These are phyloP conservation scores for Ctenoplectra terminalis DNA, from an alignment of 1,140 invertebrate species.

Conservation along the genomic window DNA sequence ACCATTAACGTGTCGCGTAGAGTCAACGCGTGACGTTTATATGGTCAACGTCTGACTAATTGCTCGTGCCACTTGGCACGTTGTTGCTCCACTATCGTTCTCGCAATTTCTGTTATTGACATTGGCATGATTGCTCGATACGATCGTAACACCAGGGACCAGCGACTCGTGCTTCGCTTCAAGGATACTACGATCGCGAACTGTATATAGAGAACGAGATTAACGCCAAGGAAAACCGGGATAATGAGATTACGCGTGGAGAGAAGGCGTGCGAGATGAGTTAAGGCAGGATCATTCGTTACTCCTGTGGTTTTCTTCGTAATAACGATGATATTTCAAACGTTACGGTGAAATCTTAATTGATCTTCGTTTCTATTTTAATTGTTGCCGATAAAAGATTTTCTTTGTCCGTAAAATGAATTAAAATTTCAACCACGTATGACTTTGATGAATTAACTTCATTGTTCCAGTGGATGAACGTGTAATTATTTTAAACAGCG, in stretches of 20 bases:
- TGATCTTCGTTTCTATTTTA: not conserved
- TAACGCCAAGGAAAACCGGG: constrained; percentile 63
- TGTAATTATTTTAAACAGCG: not conserved
- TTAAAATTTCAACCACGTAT: not conserved
- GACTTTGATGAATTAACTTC: not conserved
- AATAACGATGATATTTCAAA: too few relatives aligned
- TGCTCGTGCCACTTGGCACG: not conserved
- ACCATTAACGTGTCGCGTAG: not conserved
- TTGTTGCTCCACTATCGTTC: not conserved
- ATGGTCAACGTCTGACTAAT: not conserved
- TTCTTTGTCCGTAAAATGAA: not conserved
- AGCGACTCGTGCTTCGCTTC: constrained; percentile 28
- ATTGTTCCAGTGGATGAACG: too few relatives aligned
- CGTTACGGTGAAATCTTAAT: not conserved
- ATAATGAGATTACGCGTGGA: constrained; percentile 48
- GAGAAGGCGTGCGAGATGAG: constrained; percentile 18
- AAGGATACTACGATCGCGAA: constrained; percentile 49
- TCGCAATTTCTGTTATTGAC: constrained; percentile 53
- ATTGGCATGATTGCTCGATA: constrained; percentile 52
- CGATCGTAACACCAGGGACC: constrained; percentile 31
- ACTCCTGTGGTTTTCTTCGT: not conserved
- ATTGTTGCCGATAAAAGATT: not conserved
- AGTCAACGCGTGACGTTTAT: not conserved
- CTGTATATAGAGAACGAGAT: constrained; percentile 54
- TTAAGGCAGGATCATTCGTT: not conserved